These are phyloP conservation scores for Zootoca vivipara DNA, from an alignment of 2,113 vertebrate genomes.

Conservation along the genomic window DNA sequence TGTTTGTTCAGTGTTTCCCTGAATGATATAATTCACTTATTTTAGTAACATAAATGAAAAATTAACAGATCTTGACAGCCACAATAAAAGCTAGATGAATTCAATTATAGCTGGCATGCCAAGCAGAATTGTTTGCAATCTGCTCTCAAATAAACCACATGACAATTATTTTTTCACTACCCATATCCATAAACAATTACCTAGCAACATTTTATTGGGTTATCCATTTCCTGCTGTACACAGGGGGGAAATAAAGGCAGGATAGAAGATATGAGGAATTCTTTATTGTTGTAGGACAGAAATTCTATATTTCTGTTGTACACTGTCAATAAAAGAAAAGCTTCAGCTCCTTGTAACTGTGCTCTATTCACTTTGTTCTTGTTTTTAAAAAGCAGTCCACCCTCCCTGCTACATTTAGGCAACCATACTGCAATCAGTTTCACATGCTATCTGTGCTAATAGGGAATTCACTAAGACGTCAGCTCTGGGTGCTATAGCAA, in stretches of 20 bases:
- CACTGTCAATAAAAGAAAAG: neutral
- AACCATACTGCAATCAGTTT: neutral
- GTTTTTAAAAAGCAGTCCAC: slow-evolving; percentile 6
- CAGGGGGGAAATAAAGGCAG: neutral
- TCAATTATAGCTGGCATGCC: neutral
- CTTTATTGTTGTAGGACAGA: neutral
- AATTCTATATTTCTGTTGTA: neutral
- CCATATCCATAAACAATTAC: neutral
- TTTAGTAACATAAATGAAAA: neutral
- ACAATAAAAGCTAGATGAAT: neutral
- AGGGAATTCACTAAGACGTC: neutral
- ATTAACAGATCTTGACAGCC: neutral
- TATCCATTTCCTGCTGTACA: neutral
- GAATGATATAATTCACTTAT: neutral
- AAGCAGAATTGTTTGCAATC: neutral
- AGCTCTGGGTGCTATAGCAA: neutral
- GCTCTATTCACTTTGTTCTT: neutral
- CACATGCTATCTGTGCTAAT: neutral
- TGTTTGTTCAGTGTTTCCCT: neutral
- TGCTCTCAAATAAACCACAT: neutral
- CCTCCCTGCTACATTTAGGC: neutral
- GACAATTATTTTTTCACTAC: neutral
- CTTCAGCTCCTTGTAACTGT: neutral
- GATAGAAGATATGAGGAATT: neutral
- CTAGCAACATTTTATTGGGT: neutral